Evolutionary conservation across 2,113 vertebrate genomes (phyloP), one percentile per base, ranked within the genome.

Genomic region (Laticauda laticaudata): DNA sequence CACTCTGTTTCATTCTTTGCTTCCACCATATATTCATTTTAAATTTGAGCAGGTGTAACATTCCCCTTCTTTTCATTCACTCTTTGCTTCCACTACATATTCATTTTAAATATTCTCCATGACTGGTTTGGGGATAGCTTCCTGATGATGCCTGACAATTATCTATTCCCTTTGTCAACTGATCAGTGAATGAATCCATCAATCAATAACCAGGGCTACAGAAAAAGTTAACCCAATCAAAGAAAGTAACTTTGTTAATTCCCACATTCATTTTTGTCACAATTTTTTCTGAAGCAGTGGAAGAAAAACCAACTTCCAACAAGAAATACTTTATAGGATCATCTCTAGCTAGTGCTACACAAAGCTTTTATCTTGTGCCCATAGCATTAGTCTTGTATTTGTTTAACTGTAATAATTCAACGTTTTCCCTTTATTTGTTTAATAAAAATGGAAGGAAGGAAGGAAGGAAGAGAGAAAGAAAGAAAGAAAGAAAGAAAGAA

Each of bases 221-320:
- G 95, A 85, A 92, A 94, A 89, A 93, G 95, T 93, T 97, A 97
- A 97, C 96, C 95, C 94, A 88, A 92, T 96, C 95, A 97, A 96
- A 97, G 96, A 94, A 95, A 94, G 94, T 95, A 96, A 96, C 95
- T 95, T 96, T 96, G 96, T 97, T 97, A 96, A 96, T 96, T 95
- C 95, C 95, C 24, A 90, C 92, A 92, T 94, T 92, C 24, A 61
- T 97, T 94, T 93, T 95, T 96, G 95, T 96, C 95, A 94, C 96
- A 94, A 96, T 93, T 95, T 96, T 96, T 97, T 97, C 97, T 97
- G 97, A 97, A 97, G 96, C 96, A 97, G 93, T 95, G 94, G 95
- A 93, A 94, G 95, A 95, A 96, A 96, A 53, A 48, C 92, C 93
- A 94, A 91, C 96, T 51, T 94, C 94, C 93, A 95, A 94, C 94